phyloP scores from a whole-genome alignment of 2,888 invertebrate species.

The Athalia cordata region DNA sequence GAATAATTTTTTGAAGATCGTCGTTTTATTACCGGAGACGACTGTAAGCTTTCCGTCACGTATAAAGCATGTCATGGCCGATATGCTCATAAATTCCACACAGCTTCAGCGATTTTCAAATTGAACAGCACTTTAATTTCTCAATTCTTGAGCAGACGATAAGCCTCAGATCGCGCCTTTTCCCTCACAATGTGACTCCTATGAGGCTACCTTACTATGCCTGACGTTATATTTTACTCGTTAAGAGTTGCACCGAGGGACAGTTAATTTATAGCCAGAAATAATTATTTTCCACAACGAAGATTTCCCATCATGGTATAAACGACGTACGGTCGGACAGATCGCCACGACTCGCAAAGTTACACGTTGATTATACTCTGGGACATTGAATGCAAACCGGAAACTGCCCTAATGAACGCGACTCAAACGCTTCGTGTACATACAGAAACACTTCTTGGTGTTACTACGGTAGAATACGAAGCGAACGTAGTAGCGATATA shows the following conservation, averaged over 20 bases:
- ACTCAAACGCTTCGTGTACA: constrained; percentile 35
- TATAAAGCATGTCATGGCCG: too few relatives aligned
- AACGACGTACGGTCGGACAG: constrained; percentile 41
- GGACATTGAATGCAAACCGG: constrained; percentile 44
- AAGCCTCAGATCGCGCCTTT: too few relatives aligned
- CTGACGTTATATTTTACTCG: constrained; percentile 29
- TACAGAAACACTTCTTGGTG: background rate
- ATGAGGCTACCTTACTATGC: background rate
- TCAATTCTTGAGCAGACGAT: background rate
- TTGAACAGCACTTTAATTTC: background rate
- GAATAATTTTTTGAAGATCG: constrained; percentile 26
- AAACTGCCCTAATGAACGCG: constrained; percentile 47
- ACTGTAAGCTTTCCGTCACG: background rate
- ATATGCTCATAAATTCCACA: too few relatives aligned
- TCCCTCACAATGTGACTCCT: background rate
- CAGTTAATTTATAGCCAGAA: constrained; percentile 39
- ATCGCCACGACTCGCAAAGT: constrained; percentile 29
- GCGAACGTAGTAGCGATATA: constrained; percentile 20
- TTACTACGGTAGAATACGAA: constrained; percentile 18
- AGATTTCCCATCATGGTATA: constrained; percentile 36
- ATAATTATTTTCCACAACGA: constrained; percentile 44
- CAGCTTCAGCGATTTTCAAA: background rate
- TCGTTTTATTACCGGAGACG: constrained; percentile 23
- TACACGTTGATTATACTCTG: constrained; percentile 38
- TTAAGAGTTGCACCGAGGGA: constrained; percentile 14